Conservation (phyloP, 2,113 vertebrate genomes). For the Anhinga rufa region DNA sequence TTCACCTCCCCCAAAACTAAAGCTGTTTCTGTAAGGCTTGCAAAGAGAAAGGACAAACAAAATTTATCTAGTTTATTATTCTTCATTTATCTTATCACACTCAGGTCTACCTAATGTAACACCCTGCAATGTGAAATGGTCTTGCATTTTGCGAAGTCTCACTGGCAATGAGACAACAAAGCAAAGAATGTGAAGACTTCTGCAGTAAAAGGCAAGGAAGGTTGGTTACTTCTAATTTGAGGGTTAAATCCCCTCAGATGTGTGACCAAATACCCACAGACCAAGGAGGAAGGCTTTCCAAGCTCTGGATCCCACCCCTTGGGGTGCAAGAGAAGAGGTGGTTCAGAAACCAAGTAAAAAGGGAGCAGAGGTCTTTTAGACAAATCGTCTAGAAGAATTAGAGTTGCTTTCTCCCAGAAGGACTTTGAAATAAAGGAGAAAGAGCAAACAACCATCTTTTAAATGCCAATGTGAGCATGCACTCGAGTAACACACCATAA, state of each 20-base stretch:
- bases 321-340: background rate
- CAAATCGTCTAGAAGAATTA: background rate
- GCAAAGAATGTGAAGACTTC: background rate
- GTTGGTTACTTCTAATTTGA: background rate
- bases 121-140: background rate
- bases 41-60: background rate
- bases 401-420: background rate
- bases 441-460: background rate
- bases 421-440: background rate
- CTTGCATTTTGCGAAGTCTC: background rate
- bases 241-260: background rate
- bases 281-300: background rate
- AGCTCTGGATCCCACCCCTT: background rate
- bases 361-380: background rate
- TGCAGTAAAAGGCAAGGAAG: background rate
- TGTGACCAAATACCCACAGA: accelerated
- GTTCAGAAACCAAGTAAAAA: background rate
- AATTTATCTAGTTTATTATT: background rate
- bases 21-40: background rate
- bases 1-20: background rate
- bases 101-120: background rate
- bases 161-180: background rate
- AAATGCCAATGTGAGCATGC: no score
- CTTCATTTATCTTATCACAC: background rate
- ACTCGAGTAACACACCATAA: background rate